These are phyloP conservation scores for Tanypteryx hageni DNA, from an alignment of 2,888 invertebrate species.

Conservation along the genomic window DNA sequence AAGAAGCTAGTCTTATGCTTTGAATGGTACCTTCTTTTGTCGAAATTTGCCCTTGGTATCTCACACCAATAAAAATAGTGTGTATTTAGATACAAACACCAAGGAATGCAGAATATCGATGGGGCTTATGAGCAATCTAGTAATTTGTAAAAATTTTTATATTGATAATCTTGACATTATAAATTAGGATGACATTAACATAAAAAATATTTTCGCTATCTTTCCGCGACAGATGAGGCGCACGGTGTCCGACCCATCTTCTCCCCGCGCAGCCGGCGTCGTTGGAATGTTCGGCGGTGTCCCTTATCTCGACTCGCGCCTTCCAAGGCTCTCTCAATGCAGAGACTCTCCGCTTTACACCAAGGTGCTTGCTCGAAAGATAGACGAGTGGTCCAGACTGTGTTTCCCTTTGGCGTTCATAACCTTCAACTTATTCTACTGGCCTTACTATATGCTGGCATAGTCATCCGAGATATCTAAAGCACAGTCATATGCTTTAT, in stretches of 20 bases:
- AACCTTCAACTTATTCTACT: slow-evolving; percentile 75
- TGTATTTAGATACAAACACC: too few species aligned
- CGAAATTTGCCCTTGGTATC: too few species aligned
- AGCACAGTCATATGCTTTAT: too few species aligned
- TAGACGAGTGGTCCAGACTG: slow-evolving; percentile 74
- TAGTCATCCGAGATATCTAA: neutral
- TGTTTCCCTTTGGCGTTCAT: slow-evolving; percentile 75
- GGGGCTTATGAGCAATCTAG: too few species aligned
- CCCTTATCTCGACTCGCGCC: slow-evolving; percentile 32
- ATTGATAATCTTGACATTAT: too few species aligned
- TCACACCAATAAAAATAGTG: too few species aligned
- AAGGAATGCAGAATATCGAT: too few species aligned
- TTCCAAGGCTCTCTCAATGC: slow-evolving; percentile 33
- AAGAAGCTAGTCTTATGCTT: too few species aligned
- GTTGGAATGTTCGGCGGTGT: neutral
- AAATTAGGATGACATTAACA: too few species aligned
- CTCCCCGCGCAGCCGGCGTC: neutral
- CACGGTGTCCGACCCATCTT: neutral
- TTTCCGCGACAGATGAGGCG: slow-evolving; percentile 19
- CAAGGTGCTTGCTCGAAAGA: slow-evolving; percentile 72
- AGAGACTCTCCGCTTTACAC: slow-evolving; percentile 54
- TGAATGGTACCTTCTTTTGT: too few species aligned
- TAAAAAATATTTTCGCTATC: neutral
- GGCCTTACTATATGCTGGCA: slow-evolving; percentile 74
- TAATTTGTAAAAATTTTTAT: too few species aligned